A percentile compares a stretch with the other conserved stretches of the same genome.
Conservation (phyloP, 2,888 invertebrate species). For the Campoletis raptor region DNA sequence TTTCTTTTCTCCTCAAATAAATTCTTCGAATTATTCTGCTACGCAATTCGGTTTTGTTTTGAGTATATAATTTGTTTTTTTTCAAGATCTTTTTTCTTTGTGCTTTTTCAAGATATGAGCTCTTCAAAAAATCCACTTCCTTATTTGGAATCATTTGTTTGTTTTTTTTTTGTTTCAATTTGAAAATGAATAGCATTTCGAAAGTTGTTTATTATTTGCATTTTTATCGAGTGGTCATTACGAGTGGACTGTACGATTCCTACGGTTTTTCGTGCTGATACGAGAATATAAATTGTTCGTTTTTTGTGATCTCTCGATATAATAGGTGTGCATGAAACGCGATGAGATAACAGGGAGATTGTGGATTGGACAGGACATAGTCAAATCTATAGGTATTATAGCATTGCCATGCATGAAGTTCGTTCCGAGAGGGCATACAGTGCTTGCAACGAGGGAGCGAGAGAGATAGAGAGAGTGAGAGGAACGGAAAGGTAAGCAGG, state of each 20-base stretch:
- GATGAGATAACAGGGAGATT: constrained; percentile 37
- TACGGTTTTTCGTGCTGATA: not conserved
- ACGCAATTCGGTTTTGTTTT: not conserved
- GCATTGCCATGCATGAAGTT: constrained; percentile 15
- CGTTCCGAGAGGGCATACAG: constrained; percentile 14
- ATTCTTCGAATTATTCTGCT: constrained; percentile 5
- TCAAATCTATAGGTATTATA: constrained; percentile 41
- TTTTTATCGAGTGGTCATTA: not conserved
- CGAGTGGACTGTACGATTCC: not conserved
- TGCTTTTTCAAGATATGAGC: not conserved
- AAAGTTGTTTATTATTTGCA: not conserved
- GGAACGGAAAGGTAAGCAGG: not conserved
- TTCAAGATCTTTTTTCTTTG: not conserved
- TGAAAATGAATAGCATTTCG: not conserved
- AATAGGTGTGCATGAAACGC: not conserved
- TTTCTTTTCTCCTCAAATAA: not conserved
- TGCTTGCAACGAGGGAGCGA: not conserved
- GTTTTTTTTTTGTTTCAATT: not conserved
- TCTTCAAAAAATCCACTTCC: not conserved
- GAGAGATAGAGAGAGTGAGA: constrained; percentile 48
- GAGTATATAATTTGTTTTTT: not conserved
- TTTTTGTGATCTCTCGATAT: constrained; percentile 14
- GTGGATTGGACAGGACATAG: constrained; percentile 6
- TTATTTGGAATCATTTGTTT: not conserved
- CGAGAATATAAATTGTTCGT: constrained; percentile 25